Evolutionary conservation across 2,888 invertebrate genomes (phyloP).

Genomic region (Clunio marinus): DNA sequence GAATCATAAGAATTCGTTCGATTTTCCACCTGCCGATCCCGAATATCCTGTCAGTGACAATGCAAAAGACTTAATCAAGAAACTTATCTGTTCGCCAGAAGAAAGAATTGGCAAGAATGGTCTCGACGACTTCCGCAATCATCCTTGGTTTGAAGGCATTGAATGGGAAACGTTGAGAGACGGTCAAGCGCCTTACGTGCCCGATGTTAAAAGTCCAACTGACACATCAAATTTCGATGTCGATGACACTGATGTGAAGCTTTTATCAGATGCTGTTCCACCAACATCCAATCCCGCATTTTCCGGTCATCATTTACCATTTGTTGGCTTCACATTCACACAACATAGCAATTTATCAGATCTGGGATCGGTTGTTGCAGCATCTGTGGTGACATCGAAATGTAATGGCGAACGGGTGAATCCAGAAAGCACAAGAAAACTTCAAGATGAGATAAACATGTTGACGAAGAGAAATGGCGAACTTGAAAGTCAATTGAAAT

Average conservation of each 20-base stretch:
- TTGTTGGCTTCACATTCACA: slow-evolving; percentile 92
- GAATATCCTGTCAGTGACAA: slow-evolving; percentile 75
- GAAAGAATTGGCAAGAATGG: slow-evolving; percentile 85
- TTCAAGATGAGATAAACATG: slow-evolving; percentile 76
- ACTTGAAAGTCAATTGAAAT: slow-evolving; percentile 63
- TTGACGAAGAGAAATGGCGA: slow-evolving; percentile 74
- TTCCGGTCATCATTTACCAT: slow-evolving; percentile 90
- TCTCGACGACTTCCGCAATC: slow-evolving; percentile 86
- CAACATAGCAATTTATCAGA: slow-evolving; percentile 57
- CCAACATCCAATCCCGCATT: slow-evolving; percentile 87
- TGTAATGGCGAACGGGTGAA: slow-evolving; percentile 45
- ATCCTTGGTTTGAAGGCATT: slow-evolving; percentile 86
- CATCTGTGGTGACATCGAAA: not conserved
- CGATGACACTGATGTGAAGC: slow-evolving; percentile 77
- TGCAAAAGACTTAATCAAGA: slow-evolving; percentile 85
- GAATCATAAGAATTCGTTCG: slow-evolving; percentile 94
- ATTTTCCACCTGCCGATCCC: slow-evolving; percentile 78
- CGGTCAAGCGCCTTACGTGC: slow-evolving; percentile 81
- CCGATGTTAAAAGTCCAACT: slow-evolving; percentile 83
- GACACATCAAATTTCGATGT: slow-evolving; percentile 97
- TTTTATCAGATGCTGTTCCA: slow-evolving; percentile 76
- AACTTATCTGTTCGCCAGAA: slow-evolving; percentile 85
- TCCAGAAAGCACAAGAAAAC: slow-evolving; percentile 45
- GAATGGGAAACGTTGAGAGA: slow-evolving; percentile 85
- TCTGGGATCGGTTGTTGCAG: slow-evolving; percentile 43